Evolutionary conservation across 2,797 vertebrate species (phyloP).

Genomic region (Ptychadena robeensis): DNA sequence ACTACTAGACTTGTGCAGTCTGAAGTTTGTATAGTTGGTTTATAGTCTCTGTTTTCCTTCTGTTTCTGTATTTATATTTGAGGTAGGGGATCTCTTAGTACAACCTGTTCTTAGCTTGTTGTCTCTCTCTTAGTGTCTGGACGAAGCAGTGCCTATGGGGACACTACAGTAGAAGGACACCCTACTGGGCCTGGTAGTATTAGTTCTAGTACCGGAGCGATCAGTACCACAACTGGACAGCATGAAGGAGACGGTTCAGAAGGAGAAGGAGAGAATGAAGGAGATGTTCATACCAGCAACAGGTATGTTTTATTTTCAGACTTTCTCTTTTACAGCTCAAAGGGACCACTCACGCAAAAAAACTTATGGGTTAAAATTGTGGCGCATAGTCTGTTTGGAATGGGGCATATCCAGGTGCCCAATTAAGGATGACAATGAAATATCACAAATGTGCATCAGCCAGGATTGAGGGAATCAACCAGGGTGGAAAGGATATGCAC

Average conservation of each 20-base stretch:
- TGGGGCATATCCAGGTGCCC: too few species aligned
- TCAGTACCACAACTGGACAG: constrained; percentile 95
- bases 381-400: too few species aligned
- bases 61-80: background rate
- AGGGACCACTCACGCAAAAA: too few species aligned
- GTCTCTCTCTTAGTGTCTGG: constrained; percentile 83
- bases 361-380: too few species aligned
- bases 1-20: too few species aligned
- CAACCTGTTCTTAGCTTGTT: background rate
- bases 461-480: too few species aligned
- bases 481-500: too few species aligned
- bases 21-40: too few species aligned
- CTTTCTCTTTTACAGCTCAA: too few species aligned
- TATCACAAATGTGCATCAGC: too few species aligned
- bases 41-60: background rate
- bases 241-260: constrained; percentile 97
- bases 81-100: background rate
- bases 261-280: constrained; percentile 91
- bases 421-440: too few species aligned
- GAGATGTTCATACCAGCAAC: constrained; percentile 94
- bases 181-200: constrained; percentile 92
- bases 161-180: constrained; percentile 90
- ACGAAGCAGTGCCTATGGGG: constrained; percentile 95
- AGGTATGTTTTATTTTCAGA: constrained; percentile 74
- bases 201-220: constrained; percentile 96